Evolutionary conservation across 1,140 invertebrate genomes (phyloP).

Genomic region (Cecropterus lyciades): DNA sequence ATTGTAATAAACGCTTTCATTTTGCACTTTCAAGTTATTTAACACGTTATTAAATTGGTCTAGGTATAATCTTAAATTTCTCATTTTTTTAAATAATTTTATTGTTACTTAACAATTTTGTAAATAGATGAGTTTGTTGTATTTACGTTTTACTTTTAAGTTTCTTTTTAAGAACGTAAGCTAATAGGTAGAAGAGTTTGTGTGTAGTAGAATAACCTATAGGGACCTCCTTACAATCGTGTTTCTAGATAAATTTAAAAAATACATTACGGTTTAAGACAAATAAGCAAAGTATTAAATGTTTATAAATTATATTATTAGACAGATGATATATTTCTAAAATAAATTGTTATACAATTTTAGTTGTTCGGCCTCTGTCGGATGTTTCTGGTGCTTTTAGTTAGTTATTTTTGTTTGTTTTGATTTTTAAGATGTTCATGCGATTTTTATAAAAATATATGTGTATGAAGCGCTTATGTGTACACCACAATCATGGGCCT

Average conservation of each 20-base stretch:
- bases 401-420: slow-evolving; percentile 2
- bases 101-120: not conserved
- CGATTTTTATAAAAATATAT: slow-evolving; percentile 6
- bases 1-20: not conserved
- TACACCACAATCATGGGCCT: too few relatives aligned
- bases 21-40: too few relatives aligned
- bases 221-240: slow-evolving; percentile 2
- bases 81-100: not conserved
- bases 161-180: not conserved
- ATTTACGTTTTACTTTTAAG: not conserved
- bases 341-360: slow-evolving; percentile 13
- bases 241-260: slow-evolving; percentile 16
- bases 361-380: slow-evolving; percentile 10
- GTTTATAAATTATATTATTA: slow-evolving; percentile 10
- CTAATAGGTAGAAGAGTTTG: slow-evolving; percentile 1
- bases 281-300: slow-evolving; percentile 22
- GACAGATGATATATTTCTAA: slow-evolving; percentile 1
- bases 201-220: slow-evolving; percentile 1
- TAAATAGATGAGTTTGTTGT: slow-evolving; percentile 9
- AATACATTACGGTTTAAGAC: not conserved
- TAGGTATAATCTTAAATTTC: not conserved
- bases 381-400: slow-evolving; percentile 24
- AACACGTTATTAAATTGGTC: too few relatives aligned
- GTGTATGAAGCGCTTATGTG: too few relatives aligned
- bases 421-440: not conserved